phyloP scores from a whole-genome alignment of 1,140 invertebrate species.

The Solenopsis invicta region DNA sequence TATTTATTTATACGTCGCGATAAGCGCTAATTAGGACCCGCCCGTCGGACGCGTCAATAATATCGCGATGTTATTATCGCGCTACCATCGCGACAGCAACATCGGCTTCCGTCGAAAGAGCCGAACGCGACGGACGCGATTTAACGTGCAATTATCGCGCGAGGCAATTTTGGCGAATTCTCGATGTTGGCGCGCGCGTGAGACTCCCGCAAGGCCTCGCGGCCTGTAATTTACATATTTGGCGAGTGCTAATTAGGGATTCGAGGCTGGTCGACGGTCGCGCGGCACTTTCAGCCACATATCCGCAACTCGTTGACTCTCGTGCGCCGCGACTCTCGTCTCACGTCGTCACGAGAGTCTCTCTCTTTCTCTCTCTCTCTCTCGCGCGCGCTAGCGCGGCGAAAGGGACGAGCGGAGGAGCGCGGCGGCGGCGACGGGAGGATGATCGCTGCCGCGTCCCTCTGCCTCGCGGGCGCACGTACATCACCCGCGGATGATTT shows the following conservation, averaged over 20 bases:
- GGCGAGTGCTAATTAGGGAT: constrained; percentile 51
- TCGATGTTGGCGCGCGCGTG: not conserved
- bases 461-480: not conserved
- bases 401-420: not conserved
- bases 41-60: constrained; percentile 1
- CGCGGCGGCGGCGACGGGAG: not conserved
- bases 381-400: not conserved
- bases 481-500: constrained; percentile 26
- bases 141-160: constrained; percentile 38
- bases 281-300: too few species aligned
- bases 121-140: not conserved
- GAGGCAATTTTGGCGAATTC: constrained; percentile 2
- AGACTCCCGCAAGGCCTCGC: not conserved
- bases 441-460: not conserved
- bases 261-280: constrained; percentile 6
- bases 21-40: constrained; percentile 10
- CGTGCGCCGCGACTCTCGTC: too few species aligned
- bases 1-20: constrained; percentile 18
- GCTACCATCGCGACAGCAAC: not conserved
- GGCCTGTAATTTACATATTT: constrained; percentile 48
- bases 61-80: constrained; percentile 35
- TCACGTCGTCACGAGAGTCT: too few species aligned
- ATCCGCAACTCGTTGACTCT: not conserved
- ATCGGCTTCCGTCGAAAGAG: too few species aligned
- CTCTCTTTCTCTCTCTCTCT: too few species aligned